Percentiles rank a stretch among this genome's conserved stretches.
These are phyloP conservation scores for Spisula subtruncata DNA, from an alignment of 2,888 invertebrate species.

Conservation along the genomic window DNA sequence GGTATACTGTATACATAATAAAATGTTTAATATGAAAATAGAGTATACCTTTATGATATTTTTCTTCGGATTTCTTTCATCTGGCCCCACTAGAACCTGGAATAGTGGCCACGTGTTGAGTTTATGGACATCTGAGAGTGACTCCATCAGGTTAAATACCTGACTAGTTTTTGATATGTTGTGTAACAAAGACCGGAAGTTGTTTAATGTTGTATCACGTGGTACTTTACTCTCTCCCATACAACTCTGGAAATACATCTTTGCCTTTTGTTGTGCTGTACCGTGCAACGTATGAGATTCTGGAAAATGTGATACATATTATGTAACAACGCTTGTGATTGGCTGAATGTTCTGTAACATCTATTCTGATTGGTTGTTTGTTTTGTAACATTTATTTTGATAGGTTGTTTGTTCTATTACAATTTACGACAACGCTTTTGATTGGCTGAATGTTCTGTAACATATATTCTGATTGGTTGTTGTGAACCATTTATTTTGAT, in stretches of 20 bases:
- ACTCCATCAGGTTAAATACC: conserved; percentile 65
- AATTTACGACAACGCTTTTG: no score
- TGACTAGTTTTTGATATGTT: conserved; percentile 56
- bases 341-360: no score
- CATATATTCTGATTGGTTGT: no score
- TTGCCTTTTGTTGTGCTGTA: conserved; percentile 74
- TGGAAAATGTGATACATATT: conserved; percentile 39
- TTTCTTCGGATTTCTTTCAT: conserved; percentile 78
- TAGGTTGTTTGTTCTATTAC: no score
- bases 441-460: no score
- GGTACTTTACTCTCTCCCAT: conserved; percentile 74
- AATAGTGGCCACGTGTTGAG: conserved; percentile 82
- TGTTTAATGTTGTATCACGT: conserved; percentile 69
- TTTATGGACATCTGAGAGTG: conserved; percentile 78
- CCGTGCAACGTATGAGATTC: conserved; percentile 69
- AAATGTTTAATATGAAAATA: no score
- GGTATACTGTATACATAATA: no score
- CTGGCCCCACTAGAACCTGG: conserved; percentile 79
- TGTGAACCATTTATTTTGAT: no score
- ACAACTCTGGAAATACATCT: conserved; percentile 80
- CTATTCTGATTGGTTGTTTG: no score
- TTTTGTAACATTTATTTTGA: no score
- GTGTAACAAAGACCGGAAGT: conserved; percentile 73
- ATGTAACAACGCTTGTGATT: no score
- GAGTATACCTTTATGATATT: conserved; percentile 79